Percentiles rank a stretch among this genome's conserved stretches.
Evolutionary conservation across 2,113 vertebrate genomes (phyloP).

Genomic region (Apistogramma diplotaenia): DNA sequence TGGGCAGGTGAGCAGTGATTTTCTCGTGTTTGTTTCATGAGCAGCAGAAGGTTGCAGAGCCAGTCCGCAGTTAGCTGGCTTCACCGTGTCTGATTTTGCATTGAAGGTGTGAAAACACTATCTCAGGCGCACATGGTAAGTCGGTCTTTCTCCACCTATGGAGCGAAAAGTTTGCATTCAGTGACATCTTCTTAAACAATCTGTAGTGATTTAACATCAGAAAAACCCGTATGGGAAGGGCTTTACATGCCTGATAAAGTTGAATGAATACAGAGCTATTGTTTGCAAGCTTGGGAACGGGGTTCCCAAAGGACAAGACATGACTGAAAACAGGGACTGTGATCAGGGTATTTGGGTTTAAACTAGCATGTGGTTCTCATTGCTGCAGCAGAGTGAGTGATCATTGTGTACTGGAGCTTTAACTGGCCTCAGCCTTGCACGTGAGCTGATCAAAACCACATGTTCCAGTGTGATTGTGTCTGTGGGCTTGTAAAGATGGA

Average conservation of each 20-base stretch:
- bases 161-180: not conserved
- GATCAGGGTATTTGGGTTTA: conserved; percentile 44
- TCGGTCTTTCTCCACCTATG: not conserved
- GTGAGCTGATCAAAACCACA: conserved; percentile 73
- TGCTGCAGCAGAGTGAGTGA: conserved; percentile 54
- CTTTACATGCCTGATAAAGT: conserved; percentile 6
- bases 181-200: not conserved
- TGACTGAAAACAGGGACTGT: conserved; percentile 42
- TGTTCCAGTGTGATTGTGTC: conserved; percentile 66
- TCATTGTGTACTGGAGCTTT: conserved; percentile 57
- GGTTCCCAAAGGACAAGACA: conserved; percentile 42
- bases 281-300: conserved; percentile 54
- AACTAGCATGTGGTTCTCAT: conserved; percentile 65
- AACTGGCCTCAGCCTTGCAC: conserved; percentile 55
- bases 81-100: not conserved
- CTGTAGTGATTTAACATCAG: not conserved
- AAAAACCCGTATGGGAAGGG: not conserved
- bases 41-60: not conserved
- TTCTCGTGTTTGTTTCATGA: not conserved
- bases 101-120: not conserved
- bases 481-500: conserved; percentile 53
- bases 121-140: not conserved
- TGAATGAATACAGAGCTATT: conserved; percentile 58
- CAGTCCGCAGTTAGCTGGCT: not conserved
- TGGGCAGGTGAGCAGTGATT: not conserved